Percentiles rank a stretch among this genome's conserved stretches.
phyloP scores from a whole-genome alignment of 2,797 vertebrate genomes.

The Artibeus lituratus region DNA sequence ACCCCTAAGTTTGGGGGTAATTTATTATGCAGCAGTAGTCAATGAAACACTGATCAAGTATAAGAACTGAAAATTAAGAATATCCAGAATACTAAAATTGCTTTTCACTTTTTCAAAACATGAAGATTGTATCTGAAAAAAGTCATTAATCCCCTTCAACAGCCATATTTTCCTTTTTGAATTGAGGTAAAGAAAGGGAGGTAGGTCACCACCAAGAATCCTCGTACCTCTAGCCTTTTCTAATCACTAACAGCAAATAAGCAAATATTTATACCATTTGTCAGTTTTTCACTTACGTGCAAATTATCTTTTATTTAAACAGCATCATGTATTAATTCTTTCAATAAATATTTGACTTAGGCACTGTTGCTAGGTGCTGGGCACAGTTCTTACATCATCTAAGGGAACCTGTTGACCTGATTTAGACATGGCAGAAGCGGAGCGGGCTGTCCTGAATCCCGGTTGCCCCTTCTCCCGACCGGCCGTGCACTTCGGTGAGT shows the following conservation, averaged over 20 bases:
- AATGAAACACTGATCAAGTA: not conserved
- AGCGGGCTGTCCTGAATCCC: not conserved
- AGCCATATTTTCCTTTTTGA: not conserved
- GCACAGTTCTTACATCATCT: not conserved
- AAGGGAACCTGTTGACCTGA: not conserved
- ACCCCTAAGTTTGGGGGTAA: not conserved
- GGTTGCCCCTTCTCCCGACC: not conserved
- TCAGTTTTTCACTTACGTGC: not conserved
- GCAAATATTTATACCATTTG: not conserved
- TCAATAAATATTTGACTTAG: not conserved
- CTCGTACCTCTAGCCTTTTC: not conserved
- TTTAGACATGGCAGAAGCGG: not conserved
- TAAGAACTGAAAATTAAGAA: not conserved
- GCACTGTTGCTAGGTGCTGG: not conserved
- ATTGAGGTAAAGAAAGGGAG: not conserved
- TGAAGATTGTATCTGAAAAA: not conserved
- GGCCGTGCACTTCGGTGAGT: not conserved
- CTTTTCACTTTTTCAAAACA: not conserved
- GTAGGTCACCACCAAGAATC: not conserved
- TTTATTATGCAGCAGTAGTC: not conserved
- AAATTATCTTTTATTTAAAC: not conserved
- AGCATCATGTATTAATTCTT: not conserved
- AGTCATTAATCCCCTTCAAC: not conserved
- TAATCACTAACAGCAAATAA: not conserved
- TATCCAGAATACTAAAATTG: not conserved